A percentile compares a stretch with the other conserved stretches of the same genome.
Evolutionary conservation across 2,888 invertebrate genomes (phyloP).

Genomic region (Aphrophora alni): DNA sequence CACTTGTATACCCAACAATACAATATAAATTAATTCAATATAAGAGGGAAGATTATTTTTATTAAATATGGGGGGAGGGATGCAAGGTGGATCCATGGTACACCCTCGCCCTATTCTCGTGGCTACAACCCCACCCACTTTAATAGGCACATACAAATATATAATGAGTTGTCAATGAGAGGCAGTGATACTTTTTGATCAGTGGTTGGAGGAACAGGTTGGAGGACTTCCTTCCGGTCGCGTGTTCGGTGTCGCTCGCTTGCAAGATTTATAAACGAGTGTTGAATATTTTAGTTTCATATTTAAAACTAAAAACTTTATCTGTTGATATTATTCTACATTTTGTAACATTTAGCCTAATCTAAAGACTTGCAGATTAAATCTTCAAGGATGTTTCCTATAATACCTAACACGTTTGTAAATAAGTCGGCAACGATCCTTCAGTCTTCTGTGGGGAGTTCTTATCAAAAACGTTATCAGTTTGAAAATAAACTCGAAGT

Average conservation of each 20-base stretch:
- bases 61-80: conserved; percentile 31
- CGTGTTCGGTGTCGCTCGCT: no score
- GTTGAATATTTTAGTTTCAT: no score
- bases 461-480: background rate
- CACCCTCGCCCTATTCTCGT: background rate
- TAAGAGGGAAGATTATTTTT: conserved; percentile 28
- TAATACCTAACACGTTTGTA: conserved; percentile 42
- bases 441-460: background rate
- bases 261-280: no score
- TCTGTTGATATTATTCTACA: no score
- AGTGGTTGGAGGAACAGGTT: conserved; percentile 12
- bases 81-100: conserved; percentile 25
- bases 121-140: conserved; percentile 33
- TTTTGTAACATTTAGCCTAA: no score
- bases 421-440: background rate
- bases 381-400: conserved; percentile 43
- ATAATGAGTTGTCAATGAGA: conserved; percentile 48
- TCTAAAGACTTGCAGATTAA: no score
- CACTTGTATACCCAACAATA: background rate
- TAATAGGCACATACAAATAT: conserved; percentile 49
- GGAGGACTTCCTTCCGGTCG: background rate
- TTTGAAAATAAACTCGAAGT: background rate
- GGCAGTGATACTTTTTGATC: conserved; percentile 20
- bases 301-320: no score
- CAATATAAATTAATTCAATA: background rate